phyloP scores from a whole-genome alignment of 2,113 vertebrate species.

The Chaetorhynchus papuensis region DNA sequence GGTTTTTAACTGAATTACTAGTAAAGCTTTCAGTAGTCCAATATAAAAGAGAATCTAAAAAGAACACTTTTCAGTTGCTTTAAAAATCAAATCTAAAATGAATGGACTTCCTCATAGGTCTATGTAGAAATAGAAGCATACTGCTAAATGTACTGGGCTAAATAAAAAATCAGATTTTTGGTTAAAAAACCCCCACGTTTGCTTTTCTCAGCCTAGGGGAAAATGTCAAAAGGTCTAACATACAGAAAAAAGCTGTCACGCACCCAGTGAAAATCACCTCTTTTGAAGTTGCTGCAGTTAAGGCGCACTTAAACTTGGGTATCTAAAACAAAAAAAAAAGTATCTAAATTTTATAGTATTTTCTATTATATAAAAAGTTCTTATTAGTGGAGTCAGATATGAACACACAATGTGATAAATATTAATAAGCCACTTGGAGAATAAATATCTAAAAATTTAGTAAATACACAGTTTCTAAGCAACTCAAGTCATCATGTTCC shows the following conservation, averaged over 20 bases:
- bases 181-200: rapidly evolving
- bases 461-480: neutral
- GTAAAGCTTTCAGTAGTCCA: neutral
- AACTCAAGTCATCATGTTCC: neutral
- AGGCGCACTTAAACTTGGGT: neutral
- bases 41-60: neutral
- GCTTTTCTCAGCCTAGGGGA: neutral
- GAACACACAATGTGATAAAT: neutral
- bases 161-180: neutral
- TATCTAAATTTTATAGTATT: neutral
- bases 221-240: neutral
- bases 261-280: neutral
- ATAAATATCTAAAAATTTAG: neutral
- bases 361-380: neutral
- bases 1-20: neutral
- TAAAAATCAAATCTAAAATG: neutral
- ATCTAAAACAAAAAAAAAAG: neutral
- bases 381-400: neutral
- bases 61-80: neutral
- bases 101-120: neutral
- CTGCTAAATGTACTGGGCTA: neutral
- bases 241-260: neutral
- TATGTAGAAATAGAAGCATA: neutral
- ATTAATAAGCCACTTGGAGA: neutral
- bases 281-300: neutral